These are phyloP conservation scores for Rhinoraja longicauda DNA, from an alignment of 2,797 vertebrate species.

Conservation along the genomic window DNA sequence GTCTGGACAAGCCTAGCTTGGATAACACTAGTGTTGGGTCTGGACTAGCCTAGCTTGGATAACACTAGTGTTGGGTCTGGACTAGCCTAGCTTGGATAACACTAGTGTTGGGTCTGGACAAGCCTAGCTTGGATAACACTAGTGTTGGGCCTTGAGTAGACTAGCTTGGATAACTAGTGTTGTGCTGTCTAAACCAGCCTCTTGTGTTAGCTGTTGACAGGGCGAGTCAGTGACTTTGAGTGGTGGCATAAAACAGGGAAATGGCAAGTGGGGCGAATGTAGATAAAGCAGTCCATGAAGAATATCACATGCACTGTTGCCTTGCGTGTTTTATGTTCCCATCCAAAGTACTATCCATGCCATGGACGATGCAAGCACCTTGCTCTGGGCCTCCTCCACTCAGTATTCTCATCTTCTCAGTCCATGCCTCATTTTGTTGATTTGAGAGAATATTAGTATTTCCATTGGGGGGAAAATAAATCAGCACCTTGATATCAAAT, in stretches of 20 bases:
- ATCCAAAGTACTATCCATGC: not conserved
- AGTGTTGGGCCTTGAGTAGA: too few species aligned
- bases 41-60: too few species aligned
- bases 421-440: not conserved
- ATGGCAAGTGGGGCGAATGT: not conserved
- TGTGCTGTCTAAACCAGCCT: not conserved
- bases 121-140: not conserved
- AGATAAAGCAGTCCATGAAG: not conserved
- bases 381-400: not conserved
- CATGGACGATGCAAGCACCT: not conserved
- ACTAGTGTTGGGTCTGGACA: not conserved
- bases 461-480: not conserved
- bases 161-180: too few species aligned
- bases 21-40: too few species aligned
- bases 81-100: too few species aligned
- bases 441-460: not conserved
- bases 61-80: too few species aligned
- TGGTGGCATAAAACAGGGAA: not conserved
- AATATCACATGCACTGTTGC: not conserved
- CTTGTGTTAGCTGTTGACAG: not conserved
- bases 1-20: too few species aligned
- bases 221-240: not conserved
- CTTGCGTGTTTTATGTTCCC: not conserved
- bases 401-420: not conserved
- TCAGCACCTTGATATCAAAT: not conserved